Percentiles rank a stretch among this genome's conserved stretches.
phyloP scores from a whole-genome alignment of 2,888 invertebrate species.

The Timandra comae region DNA sequence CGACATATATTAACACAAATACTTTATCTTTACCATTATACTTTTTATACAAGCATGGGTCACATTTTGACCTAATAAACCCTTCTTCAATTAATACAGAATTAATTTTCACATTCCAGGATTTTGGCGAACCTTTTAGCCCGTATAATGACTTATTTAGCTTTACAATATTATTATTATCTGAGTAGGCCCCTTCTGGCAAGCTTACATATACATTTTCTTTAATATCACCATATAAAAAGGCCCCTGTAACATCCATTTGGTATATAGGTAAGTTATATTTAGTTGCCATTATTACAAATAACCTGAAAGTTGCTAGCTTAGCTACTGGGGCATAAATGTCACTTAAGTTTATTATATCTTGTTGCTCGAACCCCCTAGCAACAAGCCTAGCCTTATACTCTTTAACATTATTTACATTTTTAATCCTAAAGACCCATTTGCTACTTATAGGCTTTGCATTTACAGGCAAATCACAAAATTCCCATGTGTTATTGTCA shows the following conservation, averaged over 20 bases:
- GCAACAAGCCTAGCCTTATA: slow-evolving; percentile 1
- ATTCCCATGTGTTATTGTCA: slow-evolving; percentile 19
- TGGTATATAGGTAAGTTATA: slow-evolving; percentile 2
- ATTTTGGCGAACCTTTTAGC: slow-evolving; percentile 5
- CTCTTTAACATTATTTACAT: slow-evolving; percentile 2
- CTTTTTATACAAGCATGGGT: too few species aligned
- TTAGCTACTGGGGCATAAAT: slow-evolving; percentile 9
- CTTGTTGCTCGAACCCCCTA: background rate
- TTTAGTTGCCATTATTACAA: background rate
- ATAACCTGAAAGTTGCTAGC: slow-evolving; percentile 1
- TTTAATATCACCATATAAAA: slow-evolving; percentile 3
- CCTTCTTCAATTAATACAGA: slow-evolving; percentile 5
- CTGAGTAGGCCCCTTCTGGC: slow-evolving; percentile 4
- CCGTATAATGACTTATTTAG: slow-evolving; percentile 8
- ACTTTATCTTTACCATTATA: too few species aligned
- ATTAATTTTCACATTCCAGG: slow-evolving; percentile 5
- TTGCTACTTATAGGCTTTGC: slow-evolving; percentile 19
- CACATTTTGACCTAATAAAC: slow-evolving; percentile 3
- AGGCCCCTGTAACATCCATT: slow-evolving; percentile 6
- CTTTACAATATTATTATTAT: slow-evolving; percentile 5
- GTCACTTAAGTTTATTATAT: slow-evolving; percentile 2
- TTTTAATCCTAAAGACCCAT: slow-evolving; percentile 26
- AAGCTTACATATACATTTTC: background rate
- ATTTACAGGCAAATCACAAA: slow-evolving; percentile 9
- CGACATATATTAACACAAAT: too few species aligned